These are phyloP conservation scores for Ammodytes dubius DNA, from an alignment of 2,113 vertebrate species.

Conservation along the genomic window DNA sequence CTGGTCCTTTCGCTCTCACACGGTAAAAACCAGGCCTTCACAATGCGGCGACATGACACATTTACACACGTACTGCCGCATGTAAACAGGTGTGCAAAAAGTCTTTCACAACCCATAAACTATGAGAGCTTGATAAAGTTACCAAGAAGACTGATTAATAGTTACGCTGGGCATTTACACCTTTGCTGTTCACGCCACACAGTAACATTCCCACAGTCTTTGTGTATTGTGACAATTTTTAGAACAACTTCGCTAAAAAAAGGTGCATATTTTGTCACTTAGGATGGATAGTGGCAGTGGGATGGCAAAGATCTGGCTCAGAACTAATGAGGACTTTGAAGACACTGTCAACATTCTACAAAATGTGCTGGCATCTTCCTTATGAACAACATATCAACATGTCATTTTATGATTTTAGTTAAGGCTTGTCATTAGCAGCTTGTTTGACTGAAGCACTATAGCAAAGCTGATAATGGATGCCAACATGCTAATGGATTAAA, in stretches of 20 bases:
- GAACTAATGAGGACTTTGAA: conserved; percentile 5
- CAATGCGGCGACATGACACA: not conserved
- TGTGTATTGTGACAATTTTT: not conserved
- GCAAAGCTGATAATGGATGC: conserved; percentile 1
- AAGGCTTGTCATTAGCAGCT: not conserved
- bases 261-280: not conserved
- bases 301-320: conserved; percentile 1
- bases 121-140: not conserved
- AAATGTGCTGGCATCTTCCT: not conserved
- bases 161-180: not conserved
- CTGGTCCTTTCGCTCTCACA: not conserved
- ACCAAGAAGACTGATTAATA: not conserved
- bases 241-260: not conserved
- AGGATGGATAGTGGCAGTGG: not conserved
- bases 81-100: conserved; percentile 10
- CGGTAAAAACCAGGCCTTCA: not conserved
- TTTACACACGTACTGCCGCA: not conserved
- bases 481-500: not conserved
- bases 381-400: conserved; percentile 17
- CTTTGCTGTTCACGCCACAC: conserved; percentile 26
- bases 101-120: conserved; percentile 2
- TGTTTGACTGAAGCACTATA: not conserved
- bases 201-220: not conserved
- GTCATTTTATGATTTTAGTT: not conserved
- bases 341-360: not conserved